Evolutionary conservation across 2,113 vertebrate species (phyloP).

Genomic region (Piaya cayana): DNA sequence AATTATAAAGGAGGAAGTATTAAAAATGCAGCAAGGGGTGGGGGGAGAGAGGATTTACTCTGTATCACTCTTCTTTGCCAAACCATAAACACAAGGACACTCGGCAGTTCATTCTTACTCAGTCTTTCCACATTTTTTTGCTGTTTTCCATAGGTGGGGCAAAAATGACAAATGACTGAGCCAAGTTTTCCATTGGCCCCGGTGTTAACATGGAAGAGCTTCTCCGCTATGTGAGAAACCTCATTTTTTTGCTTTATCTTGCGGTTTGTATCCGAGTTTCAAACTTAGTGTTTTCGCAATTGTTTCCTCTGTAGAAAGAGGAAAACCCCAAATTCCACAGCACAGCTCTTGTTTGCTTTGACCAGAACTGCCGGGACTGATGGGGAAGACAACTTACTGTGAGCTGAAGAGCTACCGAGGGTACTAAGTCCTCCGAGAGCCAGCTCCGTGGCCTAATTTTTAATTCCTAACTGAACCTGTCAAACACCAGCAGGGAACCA

Average conservation of each 20-base stretch:
- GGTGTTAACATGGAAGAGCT: slow-evolving; percentile 16
- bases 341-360: background rate
- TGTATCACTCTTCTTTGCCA: slow-evolving; percentile 48
- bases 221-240: background rate
- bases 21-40: slow-evolving; percentile 12
- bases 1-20: background rate
- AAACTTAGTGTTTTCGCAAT: background rate
- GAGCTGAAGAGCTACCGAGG: background rate
- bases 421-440: background rate
- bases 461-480: background rate
- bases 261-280: background rate
- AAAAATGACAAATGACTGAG: background rate
- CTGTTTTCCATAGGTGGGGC: slow-evolving; percentile 66
- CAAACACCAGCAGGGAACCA: background rate
- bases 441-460: background rate
- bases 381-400: background rate
- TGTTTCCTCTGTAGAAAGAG: background rate
- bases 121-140: slow-evolving; percentile 65
- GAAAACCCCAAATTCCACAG: background rate
- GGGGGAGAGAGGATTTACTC: slow-evolving; percentile 11
- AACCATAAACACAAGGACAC: slow-evolving; percentile 59
- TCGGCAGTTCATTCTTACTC: slow-evolving; percentile 54
- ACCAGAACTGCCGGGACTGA: background rate
- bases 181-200: slow-evolving; percentile 58
- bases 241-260: slow-evolving; percentile 13